A percentile compares a stretch with the other conserved stretches of the same genome.
phyloP scores from a whole-genome alignment of 2,888 invertebrate species.

The Dynastes hyllus region DNA sequence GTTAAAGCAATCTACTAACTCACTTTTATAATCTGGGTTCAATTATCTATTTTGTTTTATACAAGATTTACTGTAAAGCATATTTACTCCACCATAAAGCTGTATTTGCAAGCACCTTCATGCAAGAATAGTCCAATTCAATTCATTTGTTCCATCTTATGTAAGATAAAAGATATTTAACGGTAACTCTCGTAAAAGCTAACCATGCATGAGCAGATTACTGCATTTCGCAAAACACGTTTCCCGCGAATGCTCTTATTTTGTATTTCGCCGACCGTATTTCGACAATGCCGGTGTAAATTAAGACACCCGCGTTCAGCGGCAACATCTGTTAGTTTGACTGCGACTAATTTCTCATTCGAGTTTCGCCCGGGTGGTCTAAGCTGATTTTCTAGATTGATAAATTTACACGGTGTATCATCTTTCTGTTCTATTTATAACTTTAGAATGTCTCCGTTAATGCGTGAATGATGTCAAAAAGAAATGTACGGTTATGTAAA shows the following conservation, averaged over 20 bases:
- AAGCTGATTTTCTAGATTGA: constrained; percentile 64
- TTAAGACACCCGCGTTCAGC: constrained; percentile 54
- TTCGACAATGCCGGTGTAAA: constrained; percentile 61
- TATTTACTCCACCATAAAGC: too few relatives aligned
- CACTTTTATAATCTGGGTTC: too few relatives aligned
- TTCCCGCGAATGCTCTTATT: background rate
- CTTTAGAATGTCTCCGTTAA: constrained; percentile 42
- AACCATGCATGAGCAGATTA: background rate
- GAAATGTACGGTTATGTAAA: background rate
- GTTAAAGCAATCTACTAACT: too few relatives aligned
- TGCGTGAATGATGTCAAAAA: constrained; percentile 19
- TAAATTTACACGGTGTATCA: constrained; percentile 61
- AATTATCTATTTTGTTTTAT: too few relatives aligned
- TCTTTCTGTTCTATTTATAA: constrained; percentile 53
- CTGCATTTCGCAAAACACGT: background rate
- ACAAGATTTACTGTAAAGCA: too few relatives aligned
- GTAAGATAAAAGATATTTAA: too few relatives aligned
- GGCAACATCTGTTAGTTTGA: constrained; percentile 65
- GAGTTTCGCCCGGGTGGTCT: constrained; percentile 61
- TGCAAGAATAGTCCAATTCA: too few relatives aligned
- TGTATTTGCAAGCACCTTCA: too few relatives aligned
- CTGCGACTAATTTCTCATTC: constrained; percentile 66
- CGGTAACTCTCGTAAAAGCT: too few relatives aligned
- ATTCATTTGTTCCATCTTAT: too few relatives aligned
- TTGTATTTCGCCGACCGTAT: constrained; percentile 56